A percentile compares a stretch with the other conserved stretches of the same genome.
Evolutionary conservation across 2,888 invertebrate genomes (phyloP).

Genomic region (Choristoneura rosaceana): DNA sequence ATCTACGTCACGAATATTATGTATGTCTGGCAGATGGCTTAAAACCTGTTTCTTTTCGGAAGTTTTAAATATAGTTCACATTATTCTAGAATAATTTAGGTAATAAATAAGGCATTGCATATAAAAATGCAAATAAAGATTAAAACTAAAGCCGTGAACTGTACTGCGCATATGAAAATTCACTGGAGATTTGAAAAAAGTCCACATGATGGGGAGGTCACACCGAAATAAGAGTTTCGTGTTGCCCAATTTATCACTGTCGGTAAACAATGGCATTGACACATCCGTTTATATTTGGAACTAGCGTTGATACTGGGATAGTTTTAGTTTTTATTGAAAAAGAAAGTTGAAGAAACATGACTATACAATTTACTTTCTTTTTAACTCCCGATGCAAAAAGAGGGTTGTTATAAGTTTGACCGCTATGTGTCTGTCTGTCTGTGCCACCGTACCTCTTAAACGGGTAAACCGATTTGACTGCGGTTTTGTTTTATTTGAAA

Average conservation of each 20-base stretch:
- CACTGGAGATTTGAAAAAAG: slow-evolving; percentile 37
- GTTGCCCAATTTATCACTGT: slow-evolving; percentile 49
- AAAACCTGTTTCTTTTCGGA: not conserved
- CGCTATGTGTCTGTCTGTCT: too few species aligned
- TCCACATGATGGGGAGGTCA: slow-evolving; percentile 39
- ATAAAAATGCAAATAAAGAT: slow-evolving; percentile 33
- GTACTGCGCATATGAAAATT: slow-evolving; percentile 31
- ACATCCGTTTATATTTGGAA: slow-evolving; percentile 42
- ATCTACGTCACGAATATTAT: not conserved
- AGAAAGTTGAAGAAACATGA: not conserved
- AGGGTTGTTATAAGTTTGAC: too few species aligned
- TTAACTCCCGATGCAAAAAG: too few species aligned
- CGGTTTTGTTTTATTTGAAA: too few species aligned
- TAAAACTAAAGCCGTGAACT: slow-evolving; percentile 15
- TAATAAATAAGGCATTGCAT: not conserved
- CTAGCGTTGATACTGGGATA: slow-evolving; percentile 4
- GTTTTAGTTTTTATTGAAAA: slow-evolving; percentile 10
- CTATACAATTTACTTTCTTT: too few species aligned
- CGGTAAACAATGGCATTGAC: slow-evolving; percentile 50
- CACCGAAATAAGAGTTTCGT: slow-evolving; percentile 48
- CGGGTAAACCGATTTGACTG: too few species aligned
- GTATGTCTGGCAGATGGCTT: not conserved
- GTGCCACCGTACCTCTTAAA: too few species aligned
- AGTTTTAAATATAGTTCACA: too few species aligned
- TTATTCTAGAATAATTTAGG: not conserved